Conservation (phyloP, 1,140 invertebrate genomes). For the Bombus pascuorum region DNA sequence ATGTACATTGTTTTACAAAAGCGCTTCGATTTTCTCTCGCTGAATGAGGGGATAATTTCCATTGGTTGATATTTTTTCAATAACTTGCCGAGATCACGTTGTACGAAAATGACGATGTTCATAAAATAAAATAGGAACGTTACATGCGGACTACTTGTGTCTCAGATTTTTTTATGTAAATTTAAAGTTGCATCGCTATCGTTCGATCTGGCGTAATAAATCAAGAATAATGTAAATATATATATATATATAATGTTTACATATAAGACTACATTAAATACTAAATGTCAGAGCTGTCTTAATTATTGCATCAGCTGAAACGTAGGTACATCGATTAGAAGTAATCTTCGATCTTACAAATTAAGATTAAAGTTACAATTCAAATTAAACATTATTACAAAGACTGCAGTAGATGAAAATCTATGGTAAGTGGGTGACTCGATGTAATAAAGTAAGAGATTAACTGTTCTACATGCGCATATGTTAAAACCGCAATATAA, state of each 20-base stretch:
- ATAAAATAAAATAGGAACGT: not conserved
- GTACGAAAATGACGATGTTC: no score
- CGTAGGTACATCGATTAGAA: not conserved
- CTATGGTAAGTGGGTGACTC: not conserved
- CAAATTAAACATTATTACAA: not conserved
- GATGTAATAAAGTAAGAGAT: not conserved
- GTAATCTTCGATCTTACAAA: not conserved
- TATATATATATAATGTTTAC: no score
- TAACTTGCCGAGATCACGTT: no score
- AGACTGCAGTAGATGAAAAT: not conserved
- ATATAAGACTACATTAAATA: not conserved
- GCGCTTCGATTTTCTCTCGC: no score
- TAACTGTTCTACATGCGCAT: not conserved
- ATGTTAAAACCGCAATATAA: not conserved
- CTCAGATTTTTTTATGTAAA: not conserved
- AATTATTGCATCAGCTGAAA: not conserved
- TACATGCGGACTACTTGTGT: not conserved
- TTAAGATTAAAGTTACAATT: not conserved
- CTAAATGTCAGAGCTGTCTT: not conserved
- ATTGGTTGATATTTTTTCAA: no score
- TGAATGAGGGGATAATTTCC: no score
- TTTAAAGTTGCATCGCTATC: no score
- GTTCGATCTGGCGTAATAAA: not conserved
- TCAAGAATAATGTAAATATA: not conserved
- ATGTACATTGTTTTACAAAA: no score